Evolutionary conservation across 2,113 vertebrate genomes (phyloP).

Genomic region (Rattus rattus): DNA sequence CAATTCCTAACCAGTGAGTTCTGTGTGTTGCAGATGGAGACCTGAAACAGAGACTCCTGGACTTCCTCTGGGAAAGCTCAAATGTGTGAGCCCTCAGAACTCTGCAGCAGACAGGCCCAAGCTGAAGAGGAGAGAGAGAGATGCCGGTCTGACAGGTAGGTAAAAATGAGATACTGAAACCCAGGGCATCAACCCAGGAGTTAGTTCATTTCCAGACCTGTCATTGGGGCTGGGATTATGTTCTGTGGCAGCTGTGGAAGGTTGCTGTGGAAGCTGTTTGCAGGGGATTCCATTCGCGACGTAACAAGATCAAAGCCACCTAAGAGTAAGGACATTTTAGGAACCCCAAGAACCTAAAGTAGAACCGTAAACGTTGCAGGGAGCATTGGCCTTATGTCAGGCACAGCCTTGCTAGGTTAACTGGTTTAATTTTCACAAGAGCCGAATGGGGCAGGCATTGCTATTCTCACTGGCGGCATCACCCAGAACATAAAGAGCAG

Average conservation of each 20-base stretch:
- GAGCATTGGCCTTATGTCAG: neutral
- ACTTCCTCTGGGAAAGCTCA: neutral
- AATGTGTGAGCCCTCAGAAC: neutral
- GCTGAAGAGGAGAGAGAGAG: neutral
- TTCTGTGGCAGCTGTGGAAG: neutral
- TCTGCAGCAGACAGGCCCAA: neutral
- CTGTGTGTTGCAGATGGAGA: slow-evolving; percentile 66
- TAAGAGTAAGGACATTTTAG: neutral
- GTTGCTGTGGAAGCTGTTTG: neutral
- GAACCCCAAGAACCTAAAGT: neutral
- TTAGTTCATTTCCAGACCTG: neutral
- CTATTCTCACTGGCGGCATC: no score
- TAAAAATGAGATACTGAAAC: neutral
- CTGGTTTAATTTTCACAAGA: neutral
- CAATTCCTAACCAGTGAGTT: neutral
- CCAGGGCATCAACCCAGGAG: rapidly evolving
- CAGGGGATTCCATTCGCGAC: neutral
- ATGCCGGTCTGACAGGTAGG: slow-evolving; percentile 57
- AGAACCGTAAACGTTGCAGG: no score
- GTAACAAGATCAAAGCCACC: neutral
- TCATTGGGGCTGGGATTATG: rapidly evolving
- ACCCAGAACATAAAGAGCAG: neutral
- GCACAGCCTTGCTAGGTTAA: neutral
- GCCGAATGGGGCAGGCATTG: neutral
- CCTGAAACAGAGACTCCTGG: neutral